Evolutionary conservation across 2,797 vertebrate genomes (phyloP).

Genomic region (Megaceryle alcyon): DNA sequence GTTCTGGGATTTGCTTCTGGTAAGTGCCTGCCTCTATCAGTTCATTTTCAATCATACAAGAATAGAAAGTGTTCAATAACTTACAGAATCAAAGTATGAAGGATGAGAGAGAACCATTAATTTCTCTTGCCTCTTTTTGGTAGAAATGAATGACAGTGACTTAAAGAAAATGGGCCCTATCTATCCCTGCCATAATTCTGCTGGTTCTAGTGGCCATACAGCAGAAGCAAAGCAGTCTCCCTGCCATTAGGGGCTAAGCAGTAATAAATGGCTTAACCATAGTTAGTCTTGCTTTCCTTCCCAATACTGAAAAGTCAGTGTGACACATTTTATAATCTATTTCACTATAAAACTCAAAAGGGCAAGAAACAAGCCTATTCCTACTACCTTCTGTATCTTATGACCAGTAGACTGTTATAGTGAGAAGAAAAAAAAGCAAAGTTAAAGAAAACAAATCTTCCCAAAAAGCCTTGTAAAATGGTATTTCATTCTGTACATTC

Average conservation of each 20-base stretch:
- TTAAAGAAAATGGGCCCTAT: neutral
- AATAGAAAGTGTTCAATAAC: slow-evolving; percentile 41
- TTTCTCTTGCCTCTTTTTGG: neutral
- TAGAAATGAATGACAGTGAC: neutral
- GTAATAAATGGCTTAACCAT: slow-evolving; percentile 9
- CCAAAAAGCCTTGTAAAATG: neutral
- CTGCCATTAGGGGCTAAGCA: neutral
- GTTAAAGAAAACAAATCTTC: neutral
- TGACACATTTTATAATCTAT: neutral
- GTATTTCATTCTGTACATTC: neutral
- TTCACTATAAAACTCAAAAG: neutral
- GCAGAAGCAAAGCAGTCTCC: neutral
- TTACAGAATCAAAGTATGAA: slow-evolving; percentile 14
- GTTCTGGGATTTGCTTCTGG: neutral
- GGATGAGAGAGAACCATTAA: neutral
- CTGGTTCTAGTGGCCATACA: neutral
- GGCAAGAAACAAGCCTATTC: neutral
- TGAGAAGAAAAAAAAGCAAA: neutral
- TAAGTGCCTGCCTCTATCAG: neutral
- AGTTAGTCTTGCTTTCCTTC: neutral
- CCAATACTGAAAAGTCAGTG: neutral
- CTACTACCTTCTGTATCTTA: neutral
- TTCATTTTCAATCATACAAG: neutral
- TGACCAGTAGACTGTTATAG: neutral
- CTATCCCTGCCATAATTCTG: neutral